These are phyloP conservation scores for Cyrtonyx montezumae DNA, from an alignment of 2,113 vertebrate genomes.

Conservation along the genomic window DNA sequence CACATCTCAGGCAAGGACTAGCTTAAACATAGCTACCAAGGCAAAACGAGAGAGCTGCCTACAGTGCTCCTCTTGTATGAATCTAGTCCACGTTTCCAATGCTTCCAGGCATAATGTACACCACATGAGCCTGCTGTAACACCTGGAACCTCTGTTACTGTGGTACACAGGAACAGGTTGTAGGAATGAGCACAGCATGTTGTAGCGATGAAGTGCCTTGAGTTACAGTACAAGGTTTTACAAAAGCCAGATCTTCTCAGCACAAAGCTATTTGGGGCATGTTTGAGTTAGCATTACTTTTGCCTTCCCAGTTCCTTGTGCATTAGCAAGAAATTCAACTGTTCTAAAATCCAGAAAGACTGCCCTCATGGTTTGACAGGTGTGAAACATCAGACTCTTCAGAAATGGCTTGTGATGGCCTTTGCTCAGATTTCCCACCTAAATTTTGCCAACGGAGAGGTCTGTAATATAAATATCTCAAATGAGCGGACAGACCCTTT, in stretches of 20 bases:
- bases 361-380: not conserved
- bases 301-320: not conserved
- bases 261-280: not conserved
- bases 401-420: not conserved
- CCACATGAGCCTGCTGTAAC: not conserved
- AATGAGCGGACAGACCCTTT: not conserved
- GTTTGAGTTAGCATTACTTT: not conserved
- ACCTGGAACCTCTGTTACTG: not conserved
- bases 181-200: not conserved
- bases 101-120: not conserved
- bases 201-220: not conserved
- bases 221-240: not conserved
- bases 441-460: slow-evolving; percentile 4
- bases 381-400: not conserved
- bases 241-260: not conserved
- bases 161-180: not conserved
- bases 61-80: not conserved
- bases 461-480: slow-evolving; percentile 17
- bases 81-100: not conserved
- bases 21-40: not conserved
- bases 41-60: not conserved
- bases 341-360: not conserved
- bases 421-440: not conserved
- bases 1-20: not conserved
- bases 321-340: not conserved